Base-by-base conservation (phyloP, 2,797 vertebrate species). In the Eleutherodactylus coqui region DNA sequence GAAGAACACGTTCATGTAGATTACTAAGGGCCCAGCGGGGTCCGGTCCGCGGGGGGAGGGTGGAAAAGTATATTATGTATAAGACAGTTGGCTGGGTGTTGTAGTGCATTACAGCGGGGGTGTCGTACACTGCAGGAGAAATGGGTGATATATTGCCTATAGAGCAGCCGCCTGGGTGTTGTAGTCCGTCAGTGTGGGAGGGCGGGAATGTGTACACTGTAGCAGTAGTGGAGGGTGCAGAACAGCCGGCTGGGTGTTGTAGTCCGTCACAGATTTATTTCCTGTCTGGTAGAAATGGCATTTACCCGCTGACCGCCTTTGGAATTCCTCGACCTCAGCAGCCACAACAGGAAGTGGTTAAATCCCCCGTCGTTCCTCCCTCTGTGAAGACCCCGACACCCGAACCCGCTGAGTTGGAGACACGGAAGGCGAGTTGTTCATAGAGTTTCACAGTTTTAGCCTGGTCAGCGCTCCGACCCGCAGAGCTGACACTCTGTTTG, bases 231-330 rank as follows among this genome's bases (percentile, higher is more conserved):
- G 29, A n/a, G 21, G 21, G 9, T 17, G 4, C 1, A 19, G 34
- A 11, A 27, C 8, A 41, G 34, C 13, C 16, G n/a, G 53, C 51
- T 79, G 53, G 32, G 51, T 49, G 60, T 32, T 67, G 79, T 45
- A 62, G 79, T 55, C 0, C n/a, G 4, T 82, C 34, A 36, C 41
- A 2, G 27, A 19, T 43, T 72, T 19, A 21, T 75, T 36, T 60
- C 38, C 47, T 60, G 67, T 83, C 88, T 17, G 58, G 34, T 64
- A 99, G 98, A 92, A 99, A 99, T 49, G 98, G 98, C 51, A 99
- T 99, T 90, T 99, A 99, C 88, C 98, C 98, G 11, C 92, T 99
- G 85, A 99, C 97, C 0, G 98, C 98, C 1, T 99, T 99, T n/a
- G 97, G 98, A 82, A 92, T 99, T 41, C 96, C 97, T 0, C 95